A percentile compares a stretch with the other conserved stretches of the same genome.
phyloP scores from a whole-genome alignment of 2,888 invertebrate species.

The Ormyrus labotus region DNA sequence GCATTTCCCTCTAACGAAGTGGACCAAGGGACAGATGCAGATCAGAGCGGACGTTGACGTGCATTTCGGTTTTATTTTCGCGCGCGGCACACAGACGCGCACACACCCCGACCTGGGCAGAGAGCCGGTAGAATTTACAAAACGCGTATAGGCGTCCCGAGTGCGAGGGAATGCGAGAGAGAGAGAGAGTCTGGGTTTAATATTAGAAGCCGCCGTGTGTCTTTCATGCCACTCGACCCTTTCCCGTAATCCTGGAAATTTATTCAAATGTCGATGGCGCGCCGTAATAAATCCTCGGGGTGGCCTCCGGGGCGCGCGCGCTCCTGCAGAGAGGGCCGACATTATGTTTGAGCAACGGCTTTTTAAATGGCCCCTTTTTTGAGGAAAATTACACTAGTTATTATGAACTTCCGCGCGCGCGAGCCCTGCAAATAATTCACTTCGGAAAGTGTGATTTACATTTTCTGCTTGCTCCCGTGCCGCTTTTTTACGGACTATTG shows the following conservation, averaged over 20 bases:
- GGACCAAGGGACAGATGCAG: constrained; percentile 7
- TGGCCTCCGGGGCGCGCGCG: not conserved
- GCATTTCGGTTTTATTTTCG: constrained; percentile 32
- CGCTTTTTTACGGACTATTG: too few relatives aligned
- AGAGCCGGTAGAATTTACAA: not conserved
- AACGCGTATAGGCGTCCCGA: not conserved
- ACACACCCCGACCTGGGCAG: not conserved
- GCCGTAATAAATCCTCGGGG: constrained; percentile 49
- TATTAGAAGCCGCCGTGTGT: constrained; percentile 55
- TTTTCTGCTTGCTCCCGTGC: not conserved
- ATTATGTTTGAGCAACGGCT: constrained; percentile 51
- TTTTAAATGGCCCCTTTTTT: constrained; percentile 41
- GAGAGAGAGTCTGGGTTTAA: constrained; percentile 43
- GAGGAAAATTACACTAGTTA: constrained; percentile 21
- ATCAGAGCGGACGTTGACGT: constrained; percentile 29
- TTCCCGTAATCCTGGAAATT: constrained; percentile 56
- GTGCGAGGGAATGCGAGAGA: constrained; percentile 29
- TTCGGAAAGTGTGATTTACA: not conserved
- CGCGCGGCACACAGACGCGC: not conserved
- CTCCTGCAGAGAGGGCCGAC: not conserved
- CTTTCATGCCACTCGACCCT: constrained; percentile 52
- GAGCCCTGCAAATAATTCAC: constrained; percentile 9
- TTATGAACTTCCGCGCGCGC: constrained; percentile 7
- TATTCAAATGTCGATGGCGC: constrained; percentile 55
- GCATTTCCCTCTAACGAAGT: not conserved